phyloP scores from a whole-genome alignment of 2,888 invertebrate genomes.

The Agrilus biguttatus region DNA sequence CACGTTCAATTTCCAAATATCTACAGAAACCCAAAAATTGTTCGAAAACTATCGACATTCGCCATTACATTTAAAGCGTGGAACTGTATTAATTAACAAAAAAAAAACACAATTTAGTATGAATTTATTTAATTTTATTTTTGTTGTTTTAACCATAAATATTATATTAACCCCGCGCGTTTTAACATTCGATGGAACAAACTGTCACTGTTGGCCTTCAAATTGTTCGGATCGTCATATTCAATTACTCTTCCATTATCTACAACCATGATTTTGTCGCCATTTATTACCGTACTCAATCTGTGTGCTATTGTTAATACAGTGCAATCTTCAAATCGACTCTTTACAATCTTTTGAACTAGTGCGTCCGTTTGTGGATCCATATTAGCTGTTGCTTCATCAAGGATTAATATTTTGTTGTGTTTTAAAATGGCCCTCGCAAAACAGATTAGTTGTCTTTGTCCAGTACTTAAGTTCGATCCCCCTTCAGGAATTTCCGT shows the following conservation, averaged over 20 bases:
- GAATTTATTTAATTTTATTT: slow-evolving; percentile 17
- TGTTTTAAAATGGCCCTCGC: slow-evolving; percentile 42
- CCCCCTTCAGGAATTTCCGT: slow-evolving; percentile 55
- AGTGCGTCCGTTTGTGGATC: slow-evolving; percentile 59
- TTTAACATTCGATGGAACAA: slow-evolving; percentile 51
- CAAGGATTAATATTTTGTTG: slow-evolving; percentile 20
- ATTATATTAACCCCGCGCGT: slow-evolving; percentile 47
- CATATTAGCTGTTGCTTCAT: slow-evolving; percentile 70
- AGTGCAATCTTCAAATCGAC: slow-evolving; percentile 56
- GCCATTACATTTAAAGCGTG: no score
- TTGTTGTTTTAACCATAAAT: slow-evolving; percentile 28
- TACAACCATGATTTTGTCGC: slow-evolving; percentile 65
- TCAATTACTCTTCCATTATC: slow-evolving; percentile 60
- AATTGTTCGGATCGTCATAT: slow-evolving; percentile 54
- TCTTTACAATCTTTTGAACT: slow-evolving; percentile 58
- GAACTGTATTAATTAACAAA: no score
- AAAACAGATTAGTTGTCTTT: slow-evolving; percentile 52
- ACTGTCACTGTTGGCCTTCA: slow-evolving; percentile 43
- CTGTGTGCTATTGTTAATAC: slow-evolving; percentile 72
- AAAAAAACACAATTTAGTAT: no score
- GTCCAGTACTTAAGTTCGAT: slow-evolving; percentile 25
- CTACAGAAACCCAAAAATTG: no score
- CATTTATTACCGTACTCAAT: slow-evolving; percentile 70
- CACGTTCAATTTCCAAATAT: no score
- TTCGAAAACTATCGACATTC: no score